Percentiles rank a stretch among this genome's conserved stretches.
Evolutionary conservation across 1,140 invertebrate genomes (phyloP).

Genomic region (Planococcus citri): DNA sequence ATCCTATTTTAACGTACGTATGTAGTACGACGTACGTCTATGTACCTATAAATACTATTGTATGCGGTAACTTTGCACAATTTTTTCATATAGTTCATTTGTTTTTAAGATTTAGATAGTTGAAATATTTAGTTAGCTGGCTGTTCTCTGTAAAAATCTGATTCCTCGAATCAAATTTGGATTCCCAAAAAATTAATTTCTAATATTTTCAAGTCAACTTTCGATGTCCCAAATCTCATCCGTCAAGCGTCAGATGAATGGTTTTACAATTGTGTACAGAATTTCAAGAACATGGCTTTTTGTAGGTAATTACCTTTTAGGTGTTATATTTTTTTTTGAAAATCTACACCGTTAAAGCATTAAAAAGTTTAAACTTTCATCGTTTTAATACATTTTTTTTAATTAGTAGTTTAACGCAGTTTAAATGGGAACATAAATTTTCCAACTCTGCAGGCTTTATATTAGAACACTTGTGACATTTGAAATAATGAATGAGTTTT

Average conservation of each 20-base stretch:
- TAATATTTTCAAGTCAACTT: no score
- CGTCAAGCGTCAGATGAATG: neutral
- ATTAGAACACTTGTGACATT: conserved; percentile 9
- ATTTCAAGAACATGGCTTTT: neutral
- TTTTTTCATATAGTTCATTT: no score
- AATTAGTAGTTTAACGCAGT: conserved; percentile 17
- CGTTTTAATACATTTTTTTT: conserved; percentile 11
- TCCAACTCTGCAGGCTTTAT: neutral
- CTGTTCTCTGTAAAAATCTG: no score
- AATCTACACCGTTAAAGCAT: neutral
- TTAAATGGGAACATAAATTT: conserved; percentile 16
- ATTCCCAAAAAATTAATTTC: no score
- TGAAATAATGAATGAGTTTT: conserved; percentile 17
- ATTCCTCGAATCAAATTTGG: no score
- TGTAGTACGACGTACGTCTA: no score
- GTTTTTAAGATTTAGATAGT: no score
- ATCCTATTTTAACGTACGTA: no score
- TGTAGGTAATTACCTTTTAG: neutral
- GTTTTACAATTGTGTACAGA: neutral
- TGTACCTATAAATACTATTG: no score
- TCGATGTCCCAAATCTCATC: no score
- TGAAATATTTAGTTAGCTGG: no score
- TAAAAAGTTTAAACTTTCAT: conserved; percentile 13
- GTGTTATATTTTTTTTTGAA: neutral
- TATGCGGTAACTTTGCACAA: no score